Base-by-base conservation (phyloP, 2,797 vertebrate genomes). In the Erpetoichthys calabaricus region DNA sequence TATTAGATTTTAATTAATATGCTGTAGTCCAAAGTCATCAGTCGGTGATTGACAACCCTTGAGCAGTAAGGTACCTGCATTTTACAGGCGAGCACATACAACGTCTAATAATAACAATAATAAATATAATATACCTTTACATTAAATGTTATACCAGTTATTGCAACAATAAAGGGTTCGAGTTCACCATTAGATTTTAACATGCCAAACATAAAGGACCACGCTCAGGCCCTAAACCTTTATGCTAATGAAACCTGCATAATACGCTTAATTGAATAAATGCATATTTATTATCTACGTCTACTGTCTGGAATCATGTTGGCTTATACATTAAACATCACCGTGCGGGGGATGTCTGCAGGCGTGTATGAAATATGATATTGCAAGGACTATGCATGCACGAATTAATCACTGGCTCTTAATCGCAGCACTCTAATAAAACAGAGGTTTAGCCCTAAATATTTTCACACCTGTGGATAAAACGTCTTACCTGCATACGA, bases 231-330 rank as follows among this genome's bases (percentile, higher is more conserved):
- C 68, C 76, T 73, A 82, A 80, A 81, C 80, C 77, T 75, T 71
- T 71, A 85, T 85, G 83, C 80, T 83, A 84, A 88, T 83, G 60
- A 81, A 61, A 65, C 66, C 64, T 66, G 69, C 80, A 73, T 84
- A 85, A 86, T 82, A 77, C 80, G 77, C 74, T 74, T 85, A 86
- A 86, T 86, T 88, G 83, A 86, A 86, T 80, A 81, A 78, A 86
- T 86, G 81, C 84, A 88, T 86, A 88, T 88, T 83, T 84, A 88
- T 85, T 78, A 78, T 74, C 66, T 63, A 71, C 67, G 66, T 68
- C 71, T 67, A 73, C 73, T 74, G 60, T 74, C 73, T 68, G 70
- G 72, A 76, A 78, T 80, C 79, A 75, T 70, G 73, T 73, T 73
- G 67, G 65, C 77, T 86, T 85, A 88, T 85, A 87, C 83, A 86